phyloP scores from a whole-genome alignment of 2,888 invertebrate genomes.

The Oscheius myriophilus region DNA sequence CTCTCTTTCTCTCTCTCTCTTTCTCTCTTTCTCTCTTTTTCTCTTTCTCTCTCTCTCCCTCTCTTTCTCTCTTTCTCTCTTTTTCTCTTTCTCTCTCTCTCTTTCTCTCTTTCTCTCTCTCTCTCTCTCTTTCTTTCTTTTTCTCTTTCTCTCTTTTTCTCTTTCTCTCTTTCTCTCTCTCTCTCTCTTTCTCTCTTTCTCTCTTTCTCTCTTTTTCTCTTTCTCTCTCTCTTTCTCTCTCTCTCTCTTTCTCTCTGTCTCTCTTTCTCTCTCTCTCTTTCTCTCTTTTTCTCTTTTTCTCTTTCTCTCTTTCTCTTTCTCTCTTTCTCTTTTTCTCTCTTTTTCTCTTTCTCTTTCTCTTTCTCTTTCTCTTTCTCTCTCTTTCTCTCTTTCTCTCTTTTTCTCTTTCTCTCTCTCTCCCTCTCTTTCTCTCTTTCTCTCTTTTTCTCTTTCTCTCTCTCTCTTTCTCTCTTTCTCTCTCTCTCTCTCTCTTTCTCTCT shows the following conservation, averaged over 20 bases:
- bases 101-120: neutral
- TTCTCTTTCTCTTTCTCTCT: slow-evolving; percentile 12
- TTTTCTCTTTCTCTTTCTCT: slow-evolving; percentile 4
- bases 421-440: neutral
- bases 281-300: slow-evolving; percentile 4
- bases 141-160: neutral
- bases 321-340: neutral
- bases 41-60: slow-evolving; percentile 12
- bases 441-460: neutral
- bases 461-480: neutral
- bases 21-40: slow-evolving; percentile 10
- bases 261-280: slow-evolving; percentile 2
- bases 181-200: neutral
- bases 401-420: neutral
- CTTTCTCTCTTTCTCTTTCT: neutral
- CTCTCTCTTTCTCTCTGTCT: slow-evolving; percentile 5
- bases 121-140: neutral
- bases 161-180: neutral
- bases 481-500: neutral
- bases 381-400: slow-evolving; percentile 1
- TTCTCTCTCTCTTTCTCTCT: neutral
- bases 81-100: neutral
- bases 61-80: neutral
- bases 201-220: neutral
- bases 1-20: neutral